These are phyloP conservation scores for Smittia sp. DNA, from an alignment of 2,888 invertebrate species.

Conservation along the genomic window DNA sequence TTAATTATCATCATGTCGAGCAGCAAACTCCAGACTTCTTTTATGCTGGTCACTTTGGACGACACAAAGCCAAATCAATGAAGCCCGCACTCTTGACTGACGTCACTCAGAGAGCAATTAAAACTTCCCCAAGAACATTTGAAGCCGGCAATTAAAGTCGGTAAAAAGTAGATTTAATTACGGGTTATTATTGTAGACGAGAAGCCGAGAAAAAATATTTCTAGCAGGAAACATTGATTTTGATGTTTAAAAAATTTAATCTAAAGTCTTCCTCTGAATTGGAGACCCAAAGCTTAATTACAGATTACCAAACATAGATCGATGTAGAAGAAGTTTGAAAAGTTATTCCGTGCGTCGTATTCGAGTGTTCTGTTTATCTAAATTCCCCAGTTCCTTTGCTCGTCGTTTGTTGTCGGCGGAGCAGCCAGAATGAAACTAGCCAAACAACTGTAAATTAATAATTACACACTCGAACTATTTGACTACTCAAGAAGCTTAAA, in stretches of 20 bases:
- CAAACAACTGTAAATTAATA: slow-evolving; percentile 22
- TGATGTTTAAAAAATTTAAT: background rate
- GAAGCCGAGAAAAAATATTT: background rate
- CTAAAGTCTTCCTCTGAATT: background rate
- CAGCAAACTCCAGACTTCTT: background rate
- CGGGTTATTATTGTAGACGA: background rate
- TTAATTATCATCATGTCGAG: slow-evolving; percentile 18
- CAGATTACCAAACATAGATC: too few species aligned
- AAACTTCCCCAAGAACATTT: background rate
- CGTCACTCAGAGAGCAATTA: background rate
- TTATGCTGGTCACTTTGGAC: slow-evolving; percentile 10
- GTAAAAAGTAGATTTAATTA: slow-evolving; percentile 21
- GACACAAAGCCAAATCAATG: slow-evolving; percentile 1
- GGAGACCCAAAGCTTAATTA: too few species aligned
- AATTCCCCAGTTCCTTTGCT: too few species aligned
- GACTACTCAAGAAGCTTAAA: background rate
- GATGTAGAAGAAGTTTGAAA: too few species aligned
- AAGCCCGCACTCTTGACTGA: background rate
- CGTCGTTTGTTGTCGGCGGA: background rate
- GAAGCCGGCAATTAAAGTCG: slow-evolving; percentile 1
- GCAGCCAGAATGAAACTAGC: background rate
- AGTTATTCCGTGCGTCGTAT: too few species aligned
- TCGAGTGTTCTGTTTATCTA: too few species aligned
- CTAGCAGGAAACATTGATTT: slow-evolving; percentile 18
- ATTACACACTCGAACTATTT: background rate